Conservation (phyloP, 2,113 vertebrate genomes). For the Sturnira hondurensis region DNA sequence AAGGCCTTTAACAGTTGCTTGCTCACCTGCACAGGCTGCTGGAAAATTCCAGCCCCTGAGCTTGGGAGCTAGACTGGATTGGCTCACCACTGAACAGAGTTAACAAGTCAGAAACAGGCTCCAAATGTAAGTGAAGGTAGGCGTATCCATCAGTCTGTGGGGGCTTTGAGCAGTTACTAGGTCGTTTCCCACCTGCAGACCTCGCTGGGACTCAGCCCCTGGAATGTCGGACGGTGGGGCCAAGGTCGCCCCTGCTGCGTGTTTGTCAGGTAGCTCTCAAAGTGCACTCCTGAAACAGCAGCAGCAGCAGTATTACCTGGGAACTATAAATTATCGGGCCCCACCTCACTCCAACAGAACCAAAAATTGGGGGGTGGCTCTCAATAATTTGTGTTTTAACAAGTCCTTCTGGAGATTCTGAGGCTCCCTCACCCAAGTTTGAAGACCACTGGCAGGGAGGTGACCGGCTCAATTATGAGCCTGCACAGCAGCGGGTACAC, state of each 20-base stretch:
- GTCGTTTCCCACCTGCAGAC: not conserved
- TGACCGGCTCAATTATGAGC: not conserved
- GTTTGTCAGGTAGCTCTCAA: not conserved
- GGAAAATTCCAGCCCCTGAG: not conserved
- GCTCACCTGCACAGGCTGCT: not conserved
- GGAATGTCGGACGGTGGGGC: not conserved
- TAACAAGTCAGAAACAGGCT: not conserved
- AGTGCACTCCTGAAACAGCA: not conserved
- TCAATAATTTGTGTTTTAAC: not conserved
- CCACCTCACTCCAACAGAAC: not conserved
- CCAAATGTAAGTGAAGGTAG: not conserved
- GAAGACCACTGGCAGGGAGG: not conserved
- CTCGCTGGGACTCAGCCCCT: not conserved
- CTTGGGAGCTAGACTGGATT: not conserved
- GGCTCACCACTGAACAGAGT: not conserved
- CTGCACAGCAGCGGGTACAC: not conserved
- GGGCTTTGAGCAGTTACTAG: too few species aligned
- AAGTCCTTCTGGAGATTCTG: not conserved
- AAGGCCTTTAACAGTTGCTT: not conserved
- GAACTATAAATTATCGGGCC: not conserved
- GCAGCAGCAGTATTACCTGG: not conserved
- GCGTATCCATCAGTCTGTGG: not conserved
- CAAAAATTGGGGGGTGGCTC: not conserved
- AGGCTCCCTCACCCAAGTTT: not conserved
- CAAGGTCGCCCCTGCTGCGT: not conserved